These are phyloP conservation scores for Vidua chalybeata DNA, from an alignment of 2,113 vertebrate genomes.

Conservation along the genomic window DNA sequence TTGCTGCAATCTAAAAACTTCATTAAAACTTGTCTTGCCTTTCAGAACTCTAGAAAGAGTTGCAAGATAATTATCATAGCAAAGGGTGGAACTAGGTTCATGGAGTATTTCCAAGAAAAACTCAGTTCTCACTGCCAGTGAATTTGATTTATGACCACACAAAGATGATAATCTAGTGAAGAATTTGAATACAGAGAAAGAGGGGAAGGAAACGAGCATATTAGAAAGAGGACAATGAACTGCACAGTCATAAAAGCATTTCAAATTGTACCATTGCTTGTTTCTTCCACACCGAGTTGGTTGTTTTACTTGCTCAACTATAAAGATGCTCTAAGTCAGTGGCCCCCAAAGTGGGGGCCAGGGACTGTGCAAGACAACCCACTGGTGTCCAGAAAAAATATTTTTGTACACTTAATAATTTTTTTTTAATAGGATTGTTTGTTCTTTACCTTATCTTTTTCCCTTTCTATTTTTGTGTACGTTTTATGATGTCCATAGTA, in stretches of 20 bases:
- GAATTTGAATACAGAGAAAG: background rate
- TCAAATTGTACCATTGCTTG: background rate
- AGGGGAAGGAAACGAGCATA: background rate
- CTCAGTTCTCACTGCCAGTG: background rate
- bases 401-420: background rate
- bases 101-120: background rate
- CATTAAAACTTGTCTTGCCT: conserved; percentile 19
- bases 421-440: background rate
- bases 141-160: background rate
- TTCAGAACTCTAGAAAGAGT: background rate
- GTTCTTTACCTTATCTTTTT: background rate
- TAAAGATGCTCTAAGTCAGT: background rate
- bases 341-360: background rate
- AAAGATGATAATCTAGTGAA: background rate
- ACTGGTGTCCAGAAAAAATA: background rate
- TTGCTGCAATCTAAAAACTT: background rate
- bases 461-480: background rate
- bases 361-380: background rate
- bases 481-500: background rate
- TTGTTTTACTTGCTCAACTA: background rate
- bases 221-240: background rate
- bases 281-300: background rate
- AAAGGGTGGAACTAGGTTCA: background rate
- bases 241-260: background rate
- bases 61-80: background rate